Base-by-base conservation (phyloP, 2,113 vertebrate species). In the Tiliqua scincoides region DNA sequence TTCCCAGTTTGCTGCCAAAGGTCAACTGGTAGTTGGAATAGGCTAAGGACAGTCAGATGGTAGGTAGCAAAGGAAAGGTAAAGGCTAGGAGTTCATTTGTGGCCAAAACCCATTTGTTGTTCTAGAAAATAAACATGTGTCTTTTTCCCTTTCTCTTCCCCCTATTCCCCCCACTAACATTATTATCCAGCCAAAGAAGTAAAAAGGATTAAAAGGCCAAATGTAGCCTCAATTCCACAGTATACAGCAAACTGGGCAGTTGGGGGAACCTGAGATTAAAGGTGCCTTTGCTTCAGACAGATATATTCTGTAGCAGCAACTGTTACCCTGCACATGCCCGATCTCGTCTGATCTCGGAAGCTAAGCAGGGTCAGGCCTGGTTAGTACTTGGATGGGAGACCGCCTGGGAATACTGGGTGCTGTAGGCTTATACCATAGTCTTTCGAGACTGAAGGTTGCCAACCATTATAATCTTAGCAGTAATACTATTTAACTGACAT, bases 141-240 rank as follows among this genome's bases (percentile, higher is more conserved):
- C 6, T 4, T 0, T 2, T 76, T 1, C 0, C 1, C 74, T 1
- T 27, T 85, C 89, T 37, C 62, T 48, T 74, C 27, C 17, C 27
- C 10, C 6, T 35, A n/a, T n/a, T n/a, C n/a, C 21, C 75, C 32
- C 43, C 91, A 85, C 85, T 88, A 48, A 48, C 88, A 85, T 76
- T 62, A 48, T 91, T 87, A 85, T 40, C 62, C 32, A 77, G 21
- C 87, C 54, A 57, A 57, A 57, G 14, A 57, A 57, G 14, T 17
- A 67, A 74, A 88, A 92, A 85, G 48, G 86, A 92, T 93, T 92
- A 93, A 83, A 81, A 85, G 90, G 37, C 88, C 84, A 86, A 89
- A 85, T 73, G 25, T 92, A 93, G 92, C 92, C 83, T 88, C 88
- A 79, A 88, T 89, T 91, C 89, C 61, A 2, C 79, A 57, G 88